Evolutionary conservation across 1,140 invertebrate genomes (phyloP).

Genomic region (Physella acuta): DNA sequence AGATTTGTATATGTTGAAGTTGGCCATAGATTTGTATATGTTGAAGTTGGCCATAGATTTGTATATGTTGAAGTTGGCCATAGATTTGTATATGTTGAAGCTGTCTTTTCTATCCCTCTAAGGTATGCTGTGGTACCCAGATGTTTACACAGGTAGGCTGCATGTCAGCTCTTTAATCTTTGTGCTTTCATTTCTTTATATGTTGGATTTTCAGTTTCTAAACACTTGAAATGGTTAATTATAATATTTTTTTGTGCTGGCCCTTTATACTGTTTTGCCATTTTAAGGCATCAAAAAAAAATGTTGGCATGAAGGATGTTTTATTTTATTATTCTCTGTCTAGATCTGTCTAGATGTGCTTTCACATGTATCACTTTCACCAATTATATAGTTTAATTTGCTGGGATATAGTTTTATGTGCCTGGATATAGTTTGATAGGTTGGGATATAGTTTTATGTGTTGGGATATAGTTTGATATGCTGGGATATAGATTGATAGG

Average conservation of each 20-base stretch:
- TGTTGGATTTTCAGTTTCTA: neutral
- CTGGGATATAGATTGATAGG: constrained; percentile 21
- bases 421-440: too few species aligned
- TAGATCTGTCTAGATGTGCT: too few species aligned
- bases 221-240: neutral
- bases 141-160: constrained; percentile 9
- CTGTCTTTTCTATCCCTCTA: constrained; percentile 9
- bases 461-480: neutral
- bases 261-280: neutral
- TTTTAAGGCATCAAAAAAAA: neutral
- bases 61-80: too few species aligned
- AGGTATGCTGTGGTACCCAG: constrained; percentile 14
- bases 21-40: too few species aligned
- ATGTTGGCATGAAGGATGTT: neutral
- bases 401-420: too few species aligned
- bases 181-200: neutral
- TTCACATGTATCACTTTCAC: too few species aligned
- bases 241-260: neutral
- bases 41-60: too few species aligned
- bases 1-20: too few species aligned
- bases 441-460: neutral
- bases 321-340: too few species aligned
- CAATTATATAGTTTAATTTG: too few species aligned
- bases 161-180: too few species aligned
- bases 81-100: too few species aligned